Conservation (phyloP, 2,113 vertebrate species). For the Prinia subflava region DNA sequence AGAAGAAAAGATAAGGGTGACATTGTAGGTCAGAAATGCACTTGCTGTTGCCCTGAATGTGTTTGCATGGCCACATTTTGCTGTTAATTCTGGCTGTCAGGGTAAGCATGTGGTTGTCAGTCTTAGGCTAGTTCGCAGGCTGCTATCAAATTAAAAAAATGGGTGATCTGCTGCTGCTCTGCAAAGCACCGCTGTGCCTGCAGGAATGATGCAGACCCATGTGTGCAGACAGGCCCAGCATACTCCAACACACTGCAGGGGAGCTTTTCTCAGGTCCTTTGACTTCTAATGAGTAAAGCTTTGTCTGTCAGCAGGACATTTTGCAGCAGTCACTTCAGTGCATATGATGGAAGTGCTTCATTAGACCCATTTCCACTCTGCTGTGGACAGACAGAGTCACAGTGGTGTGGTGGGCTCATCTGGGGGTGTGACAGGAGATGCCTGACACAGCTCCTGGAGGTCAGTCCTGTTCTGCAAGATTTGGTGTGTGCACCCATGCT, state of each 20-base stretch:
- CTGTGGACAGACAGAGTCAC: neutral
- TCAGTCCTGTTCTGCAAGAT: neutral
- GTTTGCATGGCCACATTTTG: neutral
- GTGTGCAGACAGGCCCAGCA: neutral
- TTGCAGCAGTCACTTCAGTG: neutral
- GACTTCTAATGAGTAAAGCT: neutral
- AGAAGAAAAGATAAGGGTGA: neutral
- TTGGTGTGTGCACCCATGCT: accelerated
- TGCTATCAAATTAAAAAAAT: neutral
- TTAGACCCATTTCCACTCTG: neutral
- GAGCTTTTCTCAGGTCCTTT: neutral
- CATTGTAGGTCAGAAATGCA: neutral
- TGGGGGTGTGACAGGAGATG: neutral
- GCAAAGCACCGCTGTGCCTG: neutral
- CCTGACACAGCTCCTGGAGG: neutral
- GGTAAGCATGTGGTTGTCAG: neutral
- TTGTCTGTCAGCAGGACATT: neutral
- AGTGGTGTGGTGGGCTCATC: neutral
- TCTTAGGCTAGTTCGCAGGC: neutral
- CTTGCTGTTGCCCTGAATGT: neutral
- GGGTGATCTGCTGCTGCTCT: neutral
- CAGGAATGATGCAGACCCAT: neutral
- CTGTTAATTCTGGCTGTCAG: neutral
- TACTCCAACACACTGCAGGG: neutral
- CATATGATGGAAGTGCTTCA: neutral